Percentiles rank a stretch among this genome's conserved stretches.
Conservation (phyloP, 2,888 invertebrate species). For the Syrphus vitripennis region DNA sequence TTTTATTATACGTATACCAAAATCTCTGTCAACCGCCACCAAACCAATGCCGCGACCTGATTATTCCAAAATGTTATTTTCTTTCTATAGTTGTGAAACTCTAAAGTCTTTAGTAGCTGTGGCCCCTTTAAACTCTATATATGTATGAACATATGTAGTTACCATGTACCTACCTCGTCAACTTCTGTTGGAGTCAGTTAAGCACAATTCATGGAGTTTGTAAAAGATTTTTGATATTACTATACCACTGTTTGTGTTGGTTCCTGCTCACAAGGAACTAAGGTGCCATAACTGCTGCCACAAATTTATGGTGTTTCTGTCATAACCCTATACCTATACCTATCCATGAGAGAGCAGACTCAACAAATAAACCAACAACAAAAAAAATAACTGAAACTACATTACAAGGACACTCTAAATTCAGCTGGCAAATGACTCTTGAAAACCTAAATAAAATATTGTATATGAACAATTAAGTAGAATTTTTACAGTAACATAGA, state of each 20-base stretch:
- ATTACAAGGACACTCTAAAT: conserved; percentile 58
- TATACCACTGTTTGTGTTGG: conserved; percentile 20
- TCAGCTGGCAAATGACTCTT: conserved; percentile 51
- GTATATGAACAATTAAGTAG: not conserved
- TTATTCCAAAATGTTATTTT: conserved; percentile 27
- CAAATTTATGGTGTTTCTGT: conserved; percentile 66
- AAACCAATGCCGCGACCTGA: too few species aligned
- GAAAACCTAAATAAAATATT: conserved; percentile 49
- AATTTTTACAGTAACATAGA: conserved; percentile 8
- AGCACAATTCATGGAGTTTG: conserved; percentile 56
- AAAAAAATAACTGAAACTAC: conserved; percentile 6
- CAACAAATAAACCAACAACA: not conserved
- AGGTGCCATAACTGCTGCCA: conserved; percentile 68
- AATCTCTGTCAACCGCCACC: conserved; percentile 53
- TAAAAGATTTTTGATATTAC: conserved; percentile 33
- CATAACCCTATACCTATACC: conserved; percentile 54
- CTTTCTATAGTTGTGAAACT: not conserved
- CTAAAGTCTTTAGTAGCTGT: not conserved
- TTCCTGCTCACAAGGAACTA: conserved; percentile 30
- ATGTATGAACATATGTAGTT: not conserved
- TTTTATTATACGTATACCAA: conserved; percentile 66
- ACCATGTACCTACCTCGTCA: not conserved
- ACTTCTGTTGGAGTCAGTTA: conserved; percentile 61
- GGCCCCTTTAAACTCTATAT: not conserved
- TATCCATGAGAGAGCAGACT: conserved; percentile 8